Evolutionary conservation across 2,113 vertebrate species (phyloP), one percentile per base, ranked within the genome.

Genomic region (Myrmecobius fasciatus): DNA sequence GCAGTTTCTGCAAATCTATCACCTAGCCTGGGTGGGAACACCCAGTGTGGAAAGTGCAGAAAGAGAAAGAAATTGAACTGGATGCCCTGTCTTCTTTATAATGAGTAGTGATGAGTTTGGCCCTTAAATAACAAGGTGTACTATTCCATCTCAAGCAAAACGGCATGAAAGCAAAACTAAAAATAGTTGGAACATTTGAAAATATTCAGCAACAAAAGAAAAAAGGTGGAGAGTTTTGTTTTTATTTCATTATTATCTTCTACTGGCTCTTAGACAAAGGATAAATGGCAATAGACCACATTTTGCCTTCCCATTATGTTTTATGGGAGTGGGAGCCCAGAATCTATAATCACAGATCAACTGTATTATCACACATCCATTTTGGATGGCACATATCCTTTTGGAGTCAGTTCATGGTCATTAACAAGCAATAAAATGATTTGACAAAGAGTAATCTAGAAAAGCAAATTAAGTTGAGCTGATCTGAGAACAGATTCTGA

Each of bases 1-100:
- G n/a, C 4, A 75, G 48, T 56, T 47, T 94, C 83, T 94, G 52
- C 6, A 90, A 89, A 96, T 53, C n/a, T 83, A 51, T 92, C 3
- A 26, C 88, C 22, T 53, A 91, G 31, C 47, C 49, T 9, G 4
- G 0, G 3, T 89, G 92, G 67, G 94, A 91, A 91, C 47, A 36
- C 48, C 46, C 90, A 53, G 31, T 92, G 25, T 95, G 95, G 49
- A 51, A 88, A 9, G 47, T 91, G n/a, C 43, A 8, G 24, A 52
- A 36, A 95, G 95, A 52, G 31, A 47, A n/a, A 36, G 93, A 96
- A 89, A 94, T 90, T 56, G 28, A 96, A 52, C 12, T 20, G 7
- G 89, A 94, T 46, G 54, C 11, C 17, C 47, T 48, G 46, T 1
- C 94, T 94, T 92, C 54, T 46, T 94, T 93, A 91, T 75, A 75